phyloP scores from a whole-genome alignment of 2,797 vertebrate species.

The Halcyon badia region DNA sequence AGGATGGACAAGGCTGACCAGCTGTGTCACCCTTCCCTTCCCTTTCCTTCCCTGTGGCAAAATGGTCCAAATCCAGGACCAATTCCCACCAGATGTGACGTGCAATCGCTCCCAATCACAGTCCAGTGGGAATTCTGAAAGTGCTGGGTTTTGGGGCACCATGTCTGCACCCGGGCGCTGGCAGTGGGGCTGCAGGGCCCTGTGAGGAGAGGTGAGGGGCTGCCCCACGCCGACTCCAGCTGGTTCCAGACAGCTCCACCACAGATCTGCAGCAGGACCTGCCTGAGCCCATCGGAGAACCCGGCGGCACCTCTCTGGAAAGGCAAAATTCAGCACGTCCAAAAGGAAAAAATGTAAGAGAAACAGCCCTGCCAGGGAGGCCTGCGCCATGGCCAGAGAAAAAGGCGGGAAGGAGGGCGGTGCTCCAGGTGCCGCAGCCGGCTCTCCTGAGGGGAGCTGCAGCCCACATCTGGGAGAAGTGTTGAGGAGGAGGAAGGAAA shows the following conservation, averaged over 20 bases:
- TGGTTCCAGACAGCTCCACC: background rate
- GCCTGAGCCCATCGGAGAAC: accelerated
- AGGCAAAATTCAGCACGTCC: accelerated
- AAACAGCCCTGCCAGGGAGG: background rate
- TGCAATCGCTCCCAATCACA: background rate
- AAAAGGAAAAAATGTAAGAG: background rate
- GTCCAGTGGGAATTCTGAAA: background rate
- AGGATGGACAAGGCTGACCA: background rate
- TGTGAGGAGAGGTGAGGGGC: background rate
- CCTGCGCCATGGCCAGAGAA: background rate
- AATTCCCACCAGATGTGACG: background rate
- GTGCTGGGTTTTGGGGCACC: background rate
- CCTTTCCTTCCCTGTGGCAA: background rate
- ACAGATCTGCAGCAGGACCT: background rate
- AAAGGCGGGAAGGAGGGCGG: background rate
- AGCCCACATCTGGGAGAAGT: background rate
- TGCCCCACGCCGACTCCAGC: background rate
- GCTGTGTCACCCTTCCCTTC: background rate
- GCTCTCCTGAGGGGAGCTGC: background rate
- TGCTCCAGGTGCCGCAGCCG: background rate
- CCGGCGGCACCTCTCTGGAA: background rate
- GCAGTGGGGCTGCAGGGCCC: background rate
- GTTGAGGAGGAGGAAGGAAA: background rate
- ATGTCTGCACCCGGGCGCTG: background rate
- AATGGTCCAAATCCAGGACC: background rate